A percentile compares a stretch with the other conserved stretches of the same genome.
Conservation (phyloP, 2,113 vertebrate genomes). For the Pterocles burchelli region DNA sequence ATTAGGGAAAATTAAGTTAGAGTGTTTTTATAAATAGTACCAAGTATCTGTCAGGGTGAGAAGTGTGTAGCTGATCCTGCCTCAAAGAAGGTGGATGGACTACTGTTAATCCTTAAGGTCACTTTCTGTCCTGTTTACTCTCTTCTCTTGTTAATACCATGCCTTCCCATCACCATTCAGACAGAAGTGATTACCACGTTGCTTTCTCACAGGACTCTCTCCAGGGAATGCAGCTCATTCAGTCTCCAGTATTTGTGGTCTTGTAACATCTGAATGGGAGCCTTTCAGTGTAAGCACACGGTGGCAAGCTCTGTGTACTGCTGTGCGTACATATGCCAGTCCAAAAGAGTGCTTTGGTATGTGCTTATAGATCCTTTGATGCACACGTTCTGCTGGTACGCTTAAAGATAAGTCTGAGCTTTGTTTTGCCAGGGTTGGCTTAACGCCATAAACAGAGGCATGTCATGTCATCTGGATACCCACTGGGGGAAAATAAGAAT, state of each 20-base stretch:
- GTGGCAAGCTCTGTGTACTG: background rate
- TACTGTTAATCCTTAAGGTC: background rate
- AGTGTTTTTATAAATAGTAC: background rate
- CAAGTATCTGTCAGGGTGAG: background rate
- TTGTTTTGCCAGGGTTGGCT: background rate
- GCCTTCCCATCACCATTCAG: background rate
- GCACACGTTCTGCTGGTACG: rapidly evolving
- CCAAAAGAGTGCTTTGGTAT: background rate
- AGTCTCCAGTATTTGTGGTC: background rate
- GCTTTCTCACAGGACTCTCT: background rate
- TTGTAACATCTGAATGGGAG: background rate
- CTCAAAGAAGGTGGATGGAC: background rate
- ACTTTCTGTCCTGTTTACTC: background rate
- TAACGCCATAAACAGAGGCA: background rate
- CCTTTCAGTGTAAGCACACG: background rate
- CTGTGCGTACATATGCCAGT: background rate
- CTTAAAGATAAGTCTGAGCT: rapidly evolving
- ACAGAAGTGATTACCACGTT: background rate
- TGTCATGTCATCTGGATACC: background rate
- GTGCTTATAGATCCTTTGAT: background rate
- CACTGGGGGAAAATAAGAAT: background rate
- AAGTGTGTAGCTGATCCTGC: background rate
- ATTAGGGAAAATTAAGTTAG: background rate
- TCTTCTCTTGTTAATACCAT: background rate
- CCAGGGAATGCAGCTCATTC: background rate